Evolutionary conservation across 2,888 invertebrate genomes (phyloP).

Genomic region (Lasioglossum morio): DNA sequence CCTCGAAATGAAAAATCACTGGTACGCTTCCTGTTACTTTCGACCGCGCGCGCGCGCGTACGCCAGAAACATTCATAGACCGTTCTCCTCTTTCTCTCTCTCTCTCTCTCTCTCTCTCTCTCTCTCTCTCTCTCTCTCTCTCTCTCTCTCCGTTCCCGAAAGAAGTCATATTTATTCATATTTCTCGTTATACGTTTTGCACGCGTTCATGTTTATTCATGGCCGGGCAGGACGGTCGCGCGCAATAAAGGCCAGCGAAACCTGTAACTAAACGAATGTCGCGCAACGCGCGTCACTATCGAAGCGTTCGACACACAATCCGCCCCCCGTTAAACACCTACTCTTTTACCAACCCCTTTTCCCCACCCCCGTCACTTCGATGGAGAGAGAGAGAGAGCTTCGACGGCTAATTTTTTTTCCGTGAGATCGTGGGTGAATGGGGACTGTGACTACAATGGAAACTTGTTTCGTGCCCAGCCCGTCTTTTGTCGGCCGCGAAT

Average conservation of each 20-base stretch:
- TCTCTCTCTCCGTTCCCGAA: neutral
- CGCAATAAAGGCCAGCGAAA: constrained; percentile 44
- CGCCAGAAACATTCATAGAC: constrained; percentile 49
- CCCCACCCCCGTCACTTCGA: neutral
- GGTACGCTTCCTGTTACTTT: constrained; percentile 47
- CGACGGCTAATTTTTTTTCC: constrained; percentile 49
- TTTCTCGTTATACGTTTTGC: constrained; percentile 63
- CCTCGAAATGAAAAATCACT: constrained; percentile 63
- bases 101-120: neutral
- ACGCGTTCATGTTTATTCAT: constrained; percentile 61
- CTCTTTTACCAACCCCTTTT: neutral
- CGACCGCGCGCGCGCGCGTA: neutral
- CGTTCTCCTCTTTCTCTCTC: neutral
- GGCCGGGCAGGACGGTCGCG: constrained; percentile 22
- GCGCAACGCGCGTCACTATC: constrained; percentile 6
- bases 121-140: neutral
- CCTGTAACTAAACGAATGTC: constrained; percentile 38
- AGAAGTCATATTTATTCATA: constrained; percentile 65
- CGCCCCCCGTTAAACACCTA: constrained; percentile 9
- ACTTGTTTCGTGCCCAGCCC: constrained; percentile 28
- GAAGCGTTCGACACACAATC: constrained; percentile 27
- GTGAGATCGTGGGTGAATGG: constrained; percentile 31
- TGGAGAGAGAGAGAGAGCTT: neutral
- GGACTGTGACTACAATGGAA: constrained; percentile 16
- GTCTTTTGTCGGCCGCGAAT: constrained; percentile 27